Conservation (phyloP, 2,797 vertebrate genomes). For the Tokudaia muenninki region DNA sequence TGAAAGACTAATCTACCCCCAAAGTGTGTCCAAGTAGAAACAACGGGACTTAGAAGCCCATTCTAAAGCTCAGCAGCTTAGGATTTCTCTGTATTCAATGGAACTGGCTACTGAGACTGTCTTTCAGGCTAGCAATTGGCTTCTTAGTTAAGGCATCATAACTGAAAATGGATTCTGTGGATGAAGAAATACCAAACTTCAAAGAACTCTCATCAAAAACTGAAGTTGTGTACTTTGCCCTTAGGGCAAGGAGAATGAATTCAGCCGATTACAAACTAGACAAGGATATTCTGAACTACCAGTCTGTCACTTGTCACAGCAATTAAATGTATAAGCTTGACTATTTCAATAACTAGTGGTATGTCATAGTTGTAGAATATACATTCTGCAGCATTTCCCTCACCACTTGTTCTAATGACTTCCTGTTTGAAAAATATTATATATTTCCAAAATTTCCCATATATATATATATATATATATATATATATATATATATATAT, state of each 20-base stretch:
- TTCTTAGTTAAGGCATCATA: slow-evolving; percentile 91
- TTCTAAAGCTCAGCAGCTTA: slow-evolving; percentile 83
- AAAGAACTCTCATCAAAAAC: slow-evolving; percentile 83
- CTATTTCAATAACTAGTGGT: slow-evolving; percentile 56
- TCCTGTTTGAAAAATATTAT: slow-evolving; percentile 78
- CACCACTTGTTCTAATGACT: slow-evolving; percentile 74
- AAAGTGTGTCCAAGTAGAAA: slow-evolving; percentile 85
- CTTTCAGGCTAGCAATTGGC: slow-evolving; percentile 86
- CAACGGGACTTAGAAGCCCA: slow-evolving; percentile 74
- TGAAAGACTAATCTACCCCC: slow-evolving; percentile 82
- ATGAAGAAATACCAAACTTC: slow-evolving; percentile 94
- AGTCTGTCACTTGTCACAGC: slow-evolving; percentile 62
- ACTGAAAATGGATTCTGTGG: slow-evolving; percentile 93
- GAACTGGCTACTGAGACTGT: slow-evolving; percentile 83
- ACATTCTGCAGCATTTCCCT: slow-evolving; percentile 79
- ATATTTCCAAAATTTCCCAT: slow-evolving; percentile 39
- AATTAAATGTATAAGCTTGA: slow-evolving; percentile 65
- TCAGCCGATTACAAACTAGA: slow-evolving; percentile 70
- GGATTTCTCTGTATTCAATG: slow-evolving; percentile 67
- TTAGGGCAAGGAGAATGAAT: slow-evolving; percentile 70
- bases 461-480: neutral
- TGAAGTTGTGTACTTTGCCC: slow-evolving; percentile 75
- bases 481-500: neutral
- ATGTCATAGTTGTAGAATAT: slow-evolving; percentile 74
- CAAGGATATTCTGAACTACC: slow-evolving; percentile 71